Percentiles rank a stretch among this genome's conserved stretches.
Evolutionary conservation across 2,113 vertebrate genomes (phyloP).

Genomic region (Rhinichthys klamathensis): DNA sequence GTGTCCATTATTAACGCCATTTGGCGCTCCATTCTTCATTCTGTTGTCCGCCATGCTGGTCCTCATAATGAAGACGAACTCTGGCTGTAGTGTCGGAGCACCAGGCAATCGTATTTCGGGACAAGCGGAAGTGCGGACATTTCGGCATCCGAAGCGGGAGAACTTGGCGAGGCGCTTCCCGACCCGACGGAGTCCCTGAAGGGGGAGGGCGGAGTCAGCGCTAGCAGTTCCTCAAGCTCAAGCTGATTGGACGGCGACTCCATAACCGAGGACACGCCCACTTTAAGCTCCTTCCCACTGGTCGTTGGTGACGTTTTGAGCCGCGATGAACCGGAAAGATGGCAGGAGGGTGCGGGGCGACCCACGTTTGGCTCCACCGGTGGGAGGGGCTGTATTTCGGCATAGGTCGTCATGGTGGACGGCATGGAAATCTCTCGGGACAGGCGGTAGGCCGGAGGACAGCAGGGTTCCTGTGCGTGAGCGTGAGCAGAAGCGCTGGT

Average conservation of each 20-base stretch:
- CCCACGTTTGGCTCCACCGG: conserved; percentile 83
- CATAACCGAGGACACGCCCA: conserved; percentile 61
- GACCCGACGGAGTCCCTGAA: conserved; percentile 95
- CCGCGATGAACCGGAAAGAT: conserved; percentile 61
- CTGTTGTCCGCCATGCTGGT: neutral
- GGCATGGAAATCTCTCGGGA: conserved; percentile 88
- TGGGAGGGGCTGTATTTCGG: conserved; percentile 91
- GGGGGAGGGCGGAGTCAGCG: conserved; percentile 95
- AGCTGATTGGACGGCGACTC: conserved; percentile 78
- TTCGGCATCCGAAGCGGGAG: conserved; percentile 82
- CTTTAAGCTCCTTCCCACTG: conserved; percentile 58
- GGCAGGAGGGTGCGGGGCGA: conserved; percentile 63
- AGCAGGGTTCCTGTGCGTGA: conserved; percentile 74
- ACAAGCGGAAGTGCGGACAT: conserved; percentile 84
- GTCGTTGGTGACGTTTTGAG: conserved; percentile 68
- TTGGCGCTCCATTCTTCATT: conserved; percentile 2
- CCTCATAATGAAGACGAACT: conserved; percentile 98
- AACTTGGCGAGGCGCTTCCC: conserved; percentile 85
- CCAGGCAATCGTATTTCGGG: conserved; percentile 89
- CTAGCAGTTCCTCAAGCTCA: conserved; percentile 90
- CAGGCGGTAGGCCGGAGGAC: conserved; percentile 80
- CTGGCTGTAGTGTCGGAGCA: conserved; percentile 96
- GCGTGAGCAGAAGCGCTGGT: conserved; percentile 69
- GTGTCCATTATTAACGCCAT: neutral
- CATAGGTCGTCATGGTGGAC: conserved; percentile 90